These are phyloP conservation scores for Melanotaenia trifasciata DNA, from an alignment of 2,797 vertebrate species.

Conservation along the genomic window DNA sequence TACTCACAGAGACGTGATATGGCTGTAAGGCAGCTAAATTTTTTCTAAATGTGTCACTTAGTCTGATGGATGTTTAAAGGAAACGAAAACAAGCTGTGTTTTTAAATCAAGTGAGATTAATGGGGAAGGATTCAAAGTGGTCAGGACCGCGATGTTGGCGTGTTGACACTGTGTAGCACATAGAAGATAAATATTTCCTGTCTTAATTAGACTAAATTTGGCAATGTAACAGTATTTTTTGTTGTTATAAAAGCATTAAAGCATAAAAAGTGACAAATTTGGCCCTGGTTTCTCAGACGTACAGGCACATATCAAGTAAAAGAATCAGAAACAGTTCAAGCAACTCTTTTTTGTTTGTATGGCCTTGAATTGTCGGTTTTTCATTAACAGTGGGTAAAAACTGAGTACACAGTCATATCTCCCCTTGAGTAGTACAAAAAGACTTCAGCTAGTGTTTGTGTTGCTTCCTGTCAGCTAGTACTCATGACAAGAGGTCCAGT, in stretches of 20 bases:
- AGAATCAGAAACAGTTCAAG: not conserved
- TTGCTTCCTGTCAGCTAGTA: not conserved
- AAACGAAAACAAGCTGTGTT: not conserved
- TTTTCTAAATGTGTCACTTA: conserved; percentile 28
- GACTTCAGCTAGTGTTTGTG: not conserved
- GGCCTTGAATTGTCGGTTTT: too few species aligned
- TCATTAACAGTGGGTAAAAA: not conserved
- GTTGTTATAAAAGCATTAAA: not conserved
- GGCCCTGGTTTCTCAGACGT: not conserved
- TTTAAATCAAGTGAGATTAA: not conserved
- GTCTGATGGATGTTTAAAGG: conserved; percentile 17
- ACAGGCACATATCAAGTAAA: not conserved
- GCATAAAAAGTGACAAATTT: not conserved
- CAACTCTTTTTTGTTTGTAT: not conserved
- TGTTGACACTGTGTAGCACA: not conserved
- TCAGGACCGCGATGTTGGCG: not conserved
- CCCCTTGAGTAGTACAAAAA: not conserved
- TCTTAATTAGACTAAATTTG: not conserved
- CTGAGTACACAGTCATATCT: not conserved
- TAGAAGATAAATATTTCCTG: not conserved
- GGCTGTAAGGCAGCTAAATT: conserved; percentile 35
- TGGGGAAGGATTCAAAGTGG: not conserved
- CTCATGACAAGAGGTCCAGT: not conserved
- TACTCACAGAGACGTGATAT: conserved; percentile 24
- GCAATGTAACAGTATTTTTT: not conserved